Evolutionary conservation across 2,113 vertebrate species (phyloP), one percentile per base, ranked within the genome.

Genomic region (Erpornis zantholeuca): DNA sequence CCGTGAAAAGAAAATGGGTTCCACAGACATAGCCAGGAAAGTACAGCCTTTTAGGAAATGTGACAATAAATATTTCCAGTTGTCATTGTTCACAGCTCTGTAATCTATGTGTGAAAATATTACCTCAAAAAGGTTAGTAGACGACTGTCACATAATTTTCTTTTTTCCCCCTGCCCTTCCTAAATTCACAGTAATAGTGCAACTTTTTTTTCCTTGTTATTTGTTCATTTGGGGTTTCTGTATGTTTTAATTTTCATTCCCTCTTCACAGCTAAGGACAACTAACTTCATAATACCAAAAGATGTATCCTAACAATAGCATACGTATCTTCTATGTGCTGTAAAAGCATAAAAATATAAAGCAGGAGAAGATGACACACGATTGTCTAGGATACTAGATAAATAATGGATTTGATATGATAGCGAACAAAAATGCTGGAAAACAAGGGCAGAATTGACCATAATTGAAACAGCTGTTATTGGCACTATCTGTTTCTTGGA

Each of bases 11-110:
- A 53, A 59, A 44, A 63, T 35, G 6, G 54, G 53, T 35, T 82
- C 49, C 21, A 33, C 16, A n/a, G 16, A 17, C 38, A 40, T 15
- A 47, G 35, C 10, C 52, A 82, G 73, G 57, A 89, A 44, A 50
- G 49, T 40, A n/a, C 93, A 85, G 33, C 31, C 82, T 85, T 52
- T 76, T 90, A 76, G 61, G 64, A 22, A 70, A 73, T 28, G 40
- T 56, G 57, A 53, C 54, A 69, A 17, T 75, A 77, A 86, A 82
- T 94, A 87, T 84, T 87, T 87, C 69, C 73, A 75, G 8, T 45
- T 66, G 38, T 65, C 33, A 29, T 49, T 77, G 23, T 79, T 93
- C 24, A 78, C 29, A 86, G 12, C 35, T 80, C 29, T 86, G 27
- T 63, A 33, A 54, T 81, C 60, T 65, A 25, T 9, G 2, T 35